Evolutionary conservation across 2,888 invertebrate species (phyloP), one percentile per base, ranked within the genome.

Genomic region (Bellardia bayeri): DNA sequence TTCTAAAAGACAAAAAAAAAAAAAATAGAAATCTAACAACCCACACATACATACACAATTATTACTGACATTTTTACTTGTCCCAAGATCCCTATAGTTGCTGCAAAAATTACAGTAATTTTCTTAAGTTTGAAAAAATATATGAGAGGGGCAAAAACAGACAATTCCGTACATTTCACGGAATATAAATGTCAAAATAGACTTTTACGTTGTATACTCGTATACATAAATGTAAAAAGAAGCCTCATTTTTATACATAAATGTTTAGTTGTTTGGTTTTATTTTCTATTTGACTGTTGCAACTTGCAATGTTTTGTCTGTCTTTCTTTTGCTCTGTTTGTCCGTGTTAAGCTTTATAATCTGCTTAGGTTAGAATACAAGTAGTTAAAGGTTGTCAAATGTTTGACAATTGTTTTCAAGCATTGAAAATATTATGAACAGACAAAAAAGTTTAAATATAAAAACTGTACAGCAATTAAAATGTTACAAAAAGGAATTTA

Each of bases 341-440:
- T 84, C 51, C 72, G 66, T 80, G 76, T 68, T 82, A 82, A 79
- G 82, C 75, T 78, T 82, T 75, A 74, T 87, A 87, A 87, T 85
- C 87, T 75, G 87, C 82, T 87, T 85, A 87, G 82, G 85, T 87
- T 87, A 75, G 75, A 87, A 42, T 82, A 56, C 49, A 79, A 82
- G 51, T 45, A 81, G 61, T 78, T 74, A 82, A 74, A 82, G 78
- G 74, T 78, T 82, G 87, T 85, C 87, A 87, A 85, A 78, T 82
- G 74, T 66, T 82, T 84, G 84, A 87, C 87, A 85, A 71, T 80
- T 66, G 75, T 61, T 84, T 81, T 72, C 51, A 75, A 78, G 68
- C 74, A 45, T 56, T 74, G 1, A 54, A 64, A 63, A 23, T 3
- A 45, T 13, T 13, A 45, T 3, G 11, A 40, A 14, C 14, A 69